These are phyloP conservation scores for Entomyzon cyanotis DNA, from an alignment of 2,113 vertebrate genomes.

Conservation along the genomic window DNA sequence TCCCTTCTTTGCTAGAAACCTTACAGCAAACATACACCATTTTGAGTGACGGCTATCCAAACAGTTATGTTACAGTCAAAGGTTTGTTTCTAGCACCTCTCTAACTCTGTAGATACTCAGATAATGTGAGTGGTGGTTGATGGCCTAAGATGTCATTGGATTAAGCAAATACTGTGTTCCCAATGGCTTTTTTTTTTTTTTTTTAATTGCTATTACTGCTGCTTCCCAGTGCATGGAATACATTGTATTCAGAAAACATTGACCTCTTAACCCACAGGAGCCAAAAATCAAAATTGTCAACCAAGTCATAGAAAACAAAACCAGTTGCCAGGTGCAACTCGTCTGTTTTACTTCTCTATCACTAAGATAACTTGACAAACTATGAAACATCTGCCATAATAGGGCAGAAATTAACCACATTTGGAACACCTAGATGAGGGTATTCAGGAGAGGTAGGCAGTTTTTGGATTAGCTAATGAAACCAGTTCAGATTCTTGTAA, in stretches of 20 bases:
- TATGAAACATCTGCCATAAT: not conserved
- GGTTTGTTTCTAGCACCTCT: slow-evolving; percentile 72
- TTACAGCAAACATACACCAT: slow-evolving; percentile 76
- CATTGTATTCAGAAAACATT: not conserved
- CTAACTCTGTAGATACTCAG: not conserved
- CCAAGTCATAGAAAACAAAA: not conserved
- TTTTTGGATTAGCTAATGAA: not conserved
- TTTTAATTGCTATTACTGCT: not conserved
- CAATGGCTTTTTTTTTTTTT: not conserved
- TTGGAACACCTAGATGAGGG: not conserved
- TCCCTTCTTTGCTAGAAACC: slow-evolving; percentile 75
- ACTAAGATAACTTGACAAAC: not conserved
- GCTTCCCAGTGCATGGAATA: not conserved
- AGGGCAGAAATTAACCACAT: not conserved
- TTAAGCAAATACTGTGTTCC: not conserved
- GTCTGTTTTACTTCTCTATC: not conserved
- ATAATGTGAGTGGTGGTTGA: not conserved
- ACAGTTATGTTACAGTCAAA: slow-evolving; percentile 80
- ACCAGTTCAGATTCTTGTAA: not conserved
- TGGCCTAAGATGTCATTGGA: not conserved
- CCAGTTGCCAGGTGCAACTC: not conserved
- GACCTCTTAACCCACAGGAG: not conserved
- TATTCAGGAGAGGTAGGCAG: not conserved
- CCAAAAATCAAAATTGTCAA: not conserved
- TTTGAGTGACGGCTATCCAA: slow-evolving; percentile 88